Percentiles rank a stretch among this genome's conserved stretches.
phyloP scores from a whole-genome alignment of 2,113 vertebrate species.

The Tupaia chinensis region DNA sequence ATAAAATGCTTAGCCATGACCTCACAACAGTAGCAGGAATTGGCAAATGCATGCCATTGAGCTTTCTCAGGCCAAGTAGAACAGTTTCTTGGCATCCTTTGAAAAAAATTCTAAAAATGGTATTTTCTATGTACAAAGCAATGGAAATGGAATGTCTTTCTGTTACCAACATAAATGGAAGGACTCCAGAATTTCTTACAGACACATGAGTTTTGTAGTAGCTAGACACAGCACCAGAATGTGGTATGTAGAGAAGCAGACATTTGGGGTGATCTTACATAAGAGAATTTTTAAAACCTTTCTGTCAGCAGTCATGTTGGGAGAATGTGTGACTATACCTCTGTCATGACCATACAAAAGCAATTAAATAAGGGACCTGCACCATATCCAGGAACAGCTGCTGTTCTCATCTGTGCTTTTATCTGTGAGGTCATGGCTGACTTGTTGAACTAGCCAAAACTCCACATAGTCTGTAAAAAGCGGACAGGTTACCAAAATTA shows the following conservation, averaged over 20 bases:
- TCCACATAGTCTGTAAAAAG: conserved; percentile 30
- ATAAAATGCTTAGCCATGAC: conserved; percentile 47
- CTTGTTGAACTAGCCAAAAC: background rate
- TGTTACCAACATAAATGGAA: conserved; percentile 31
- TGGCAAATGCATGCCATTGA: background rate
- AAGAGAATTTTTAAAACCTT: background rate
- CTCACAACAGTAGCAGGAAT: conserved; percentile 22
- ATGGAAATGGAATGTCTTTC: conserved; percentile 56
- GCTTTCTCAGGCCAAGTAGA: conserved; percentile 44
- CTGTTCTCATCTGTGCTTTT: background rate
- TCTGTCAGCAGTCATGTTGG: background rate
- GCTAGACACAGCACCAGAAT: conserved; percentile 24
- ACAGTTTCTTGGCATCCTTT: conserved; percentile 49
- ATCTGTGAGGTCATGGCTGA: background rate
- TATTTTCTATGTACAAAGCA: conserved; percentile 46
- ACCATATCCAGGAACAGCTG: background rate
- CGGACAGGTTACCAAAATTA: background rate
- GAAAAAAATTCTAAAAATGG: conserved; percentile 63
- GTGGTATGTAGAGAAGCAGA: background rate
- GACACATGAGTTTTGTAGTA: background rate
- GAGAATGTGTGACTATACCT: background rate
- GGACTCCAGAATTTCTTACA: conserved; percentile 3
- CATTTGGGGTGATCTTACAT: conserved; percentile 20
- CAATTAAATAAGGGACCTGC: background rate
- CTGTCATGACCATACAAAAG: background rate